Conservation (phyloP, 2,113 vertebrate genomes). For the Notechis scutatus region DNA sequence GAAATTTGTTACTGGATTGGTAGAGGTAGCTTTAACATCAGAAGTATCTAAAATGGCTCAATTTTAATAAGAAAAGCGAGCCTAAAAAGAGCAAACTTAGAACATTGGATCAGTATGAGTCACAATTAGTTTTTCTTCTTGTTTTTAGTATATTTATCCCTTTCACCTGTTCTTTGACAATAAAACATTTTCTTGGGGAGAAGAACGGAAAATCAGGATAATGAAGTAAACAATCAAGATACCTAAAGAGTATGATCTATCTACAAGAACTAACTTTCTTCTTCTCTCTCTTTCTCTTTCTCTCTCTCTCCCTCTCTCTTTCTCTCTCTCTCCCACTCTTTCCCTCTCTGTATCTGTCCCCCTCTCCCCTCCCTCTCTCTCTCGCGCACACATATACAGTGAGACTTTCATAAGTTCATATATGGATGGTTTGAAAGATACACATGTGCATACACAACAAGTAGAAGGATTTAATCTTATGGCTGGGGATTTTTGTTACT, state of each 20-base stretch:
- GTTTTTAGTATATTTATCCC: background rate
- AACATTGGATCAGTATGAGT: background rate
- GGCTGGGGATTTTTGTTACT: background rate
- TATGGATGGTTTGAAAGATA: background rate
- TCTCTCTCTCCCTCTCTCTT: too few relatives aligned
- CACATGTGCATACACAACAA: background rate
- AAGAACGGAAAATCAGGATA: background rate
- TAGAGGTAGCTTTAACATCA: background rate
- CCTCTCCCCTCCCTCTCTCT: too few relatives aligned
- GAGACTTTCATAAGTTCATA: background rate
- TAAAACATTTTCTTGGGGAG: background rate
- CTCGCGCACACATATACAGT: too few relatives aligned
- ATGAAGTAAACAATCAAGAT: background rate
- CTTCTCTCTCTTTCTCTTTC: background rate
- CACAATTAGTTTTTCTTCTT: background rate
- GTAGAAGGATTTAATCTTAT: background rate
- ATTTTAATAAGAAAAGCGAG: background rate
- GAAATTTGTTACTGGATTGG: background rate
- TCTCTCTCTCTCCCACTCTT: too few relatives aligned
- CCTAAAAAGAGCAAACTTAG: background rate
- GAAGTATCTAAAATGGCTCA: background rate
- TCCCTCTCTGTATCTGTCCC: too few relatives aligned
- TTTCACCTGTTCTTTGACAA: background rate
- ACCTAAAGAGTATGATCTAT: background rate
- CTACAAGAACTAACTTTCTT: background rate